Percentiles rank a stretch among this genome's conserved stretches.
phyloP scores from a whole-genome alignment of 2,888 invertebrate genomes.

The Cetonia aurata region DNA sequence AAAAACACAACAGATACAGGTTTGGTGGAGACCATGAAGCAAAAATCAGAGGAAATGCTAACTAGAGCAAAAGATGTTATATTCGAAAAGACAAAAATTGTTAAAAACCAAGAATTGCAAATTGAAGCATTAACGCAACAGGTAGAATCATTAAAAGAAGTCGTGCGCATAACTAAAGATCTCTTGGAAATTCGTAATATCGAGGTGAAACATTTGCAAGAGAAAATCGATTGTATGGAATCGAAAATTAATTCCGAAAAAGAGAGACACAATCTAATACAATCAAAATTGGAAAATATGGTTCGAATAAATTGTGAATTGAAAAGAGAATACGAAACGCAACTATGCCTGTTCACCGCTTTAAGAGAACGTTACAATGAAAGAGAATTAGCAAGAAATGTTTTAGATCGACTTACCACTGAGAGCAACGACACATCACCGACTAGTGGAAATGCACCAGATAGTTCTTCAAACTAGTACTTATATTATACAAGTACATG shows the following conservation, averaged over 20 bases:
- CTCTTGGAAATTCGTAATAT: constrained; percentile 82
- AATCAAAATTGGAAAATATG: constrained; percentile 79
- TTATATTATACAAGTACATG: constrained; percentile 1
- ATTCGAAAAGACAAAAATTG: constrained; percentile 82
- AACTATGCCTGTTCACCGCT: constrained; percentile 78
- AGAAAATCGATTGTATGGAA: constrained; percentile 78
- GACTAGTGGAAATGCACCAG: constrained; percentile 18
- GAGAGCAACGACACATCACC: constrained; percentile 21
- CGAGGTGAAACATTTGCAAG: constrained; percentile 80
- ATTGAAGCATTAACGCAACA: constrained; percentile 79
- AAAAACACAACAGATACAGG: constrained; percentile 59
- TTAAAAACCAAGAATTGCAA: constrained; percentile 84
- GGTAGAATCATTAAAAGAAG: constrained; percentile 83
- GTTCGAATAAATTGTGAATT: constrained; percentile 81
- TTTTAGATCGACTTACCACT: constrained; percentile 18
- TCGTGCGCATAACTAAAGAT: constrained; percentile 85
- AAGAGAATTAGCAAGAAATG: constrained; percentile 59
- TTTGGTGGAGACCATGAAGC: constrained; percentile 63
- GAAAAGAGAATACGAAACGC: constrained; percentile 82
- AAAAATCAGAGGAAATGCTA: constrained; percentile 69
- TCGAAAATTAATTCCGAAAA: constrained; percentile 79
- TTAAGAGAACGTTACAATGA: constrained; percentile 62
- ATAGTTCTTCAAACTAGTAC: constrained; percentile 28
- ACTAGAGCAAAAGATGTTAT: constrained; percentile 78
- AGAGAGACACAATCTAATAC: constrained; percentile 76